Base-by-base conservation (phyloP, 2,797 vertebrate species). In the Rhabdomys pumilio region DNA sequence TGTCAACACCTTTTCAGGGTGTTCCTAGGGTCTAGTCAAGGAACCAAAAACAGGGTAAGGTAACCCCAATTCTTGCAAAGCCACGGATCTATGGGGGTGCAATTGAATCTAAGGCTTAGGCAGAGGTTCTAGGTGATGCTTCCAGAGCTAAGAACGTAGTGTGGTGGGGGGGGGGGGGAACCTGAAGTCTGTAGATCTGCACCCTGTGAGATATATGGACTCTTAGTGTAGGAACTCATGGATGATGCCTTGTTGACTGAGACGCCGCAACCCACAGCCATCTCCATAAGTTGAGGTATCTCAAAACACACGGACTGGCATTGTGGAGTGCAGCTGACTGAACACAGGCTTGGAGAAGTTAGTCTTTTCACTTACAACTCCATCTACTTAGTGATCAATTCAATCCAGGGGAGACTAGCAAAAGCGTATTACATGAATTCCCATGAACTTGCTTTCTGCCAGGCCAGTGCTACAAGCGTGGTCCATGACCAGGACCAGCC, bases 21-120 rank as follows among this genome's bases (percentile, higher is more conserved):
- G 1, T 22, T 50, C 24, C 47, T 38, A 14, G 65, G 6, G 10
- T 85, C 17, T 29, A 86, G 34, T 65, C 59, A 55, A 12, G 38
- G 19, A 73, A 14, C 57, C 88, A 61, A 85, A 80, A 93, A 38
- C n/a, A 90, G 38, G 55, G 92, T 4, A 80, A 89, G 95, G 80
- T 2, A 29, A 63, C 29, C 3, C 14, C 20, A 50, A 8, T 44
- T 61, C 59, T 69, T 93, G 29, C 53, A 92, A 93, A 97, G 75
- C 15, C 72, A 82, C 22, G 20, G 59, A 59, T 85, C 69, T 75
- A 6, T 47, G 9, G 20, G 50, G 65, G 17, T n/a, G 22, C 26
- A 80, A 41, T 7, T 11, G 10, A 67, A 75, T 0, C 41, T 0
- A 1, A 67, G 63, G 10, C 41, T 90, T 86, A 50, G 38, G 41